Percentiles rank a stretch among this genome's conserved stretches.
phyloP scores from a whole-genome alignment of 1,140 invertebrate genomes.

The Calliopsis andreniformis region DNA sequence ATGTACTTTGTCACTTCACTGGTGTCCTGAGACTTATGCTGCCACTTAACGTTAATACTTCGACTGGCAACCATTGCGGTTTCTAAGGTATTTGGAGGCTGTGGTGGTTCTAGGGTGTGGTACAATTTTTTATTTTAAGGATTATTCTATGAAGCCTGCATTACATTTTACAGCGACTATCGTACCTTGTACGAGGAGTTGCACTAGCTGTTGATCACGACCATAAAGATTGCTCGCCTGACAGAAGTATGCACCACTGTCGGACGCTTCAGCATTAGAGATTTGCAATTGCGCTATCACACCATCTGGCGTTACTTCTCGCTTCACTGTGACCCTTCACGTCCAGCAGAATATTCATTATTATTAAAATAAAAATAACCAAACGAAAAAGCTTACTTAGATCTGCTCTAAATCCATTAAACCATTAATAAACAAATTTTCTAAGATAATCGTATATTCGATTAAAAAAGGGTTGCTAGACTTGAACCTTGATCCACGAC shows the following conservation, averaged over 20 bases:
- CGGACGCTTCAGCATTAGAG: constrained; percentile 86
- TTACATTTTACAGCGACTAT: not conserved
- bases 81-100: constrained; percentile 86
- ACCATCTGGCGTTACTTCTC: constrained; percentile 86
- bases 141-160: not conserved
- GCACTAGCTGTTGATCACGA: constrained; percentile 90
- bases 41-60: constrained; percentile 88
- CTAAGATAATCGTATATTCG: too few species aligned
- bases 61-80: constrained; percentile 87
- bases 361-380: not conserved
- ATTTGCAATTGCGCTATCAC: constrained; percentile 88
- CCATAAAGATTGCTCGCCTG: constrained; percentile 91
- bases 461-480: too few species aligned
- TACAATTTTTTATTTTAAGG: not conserved
- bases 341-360: constrained; percentile 27
- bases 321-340: constrained; percentile 85
- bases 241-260: constrained; percentile 92
- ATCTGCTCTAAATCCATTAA: too few species aligned
- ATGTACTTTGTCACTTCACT: constrained; percentile 88
- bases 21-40: constrained; percentile 85
- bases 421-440: too few species aligned
- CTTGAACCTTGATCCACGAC: too few species aligned
- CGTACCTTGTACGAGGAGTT: constrained; percentile 90
- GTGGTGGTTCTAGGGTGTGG: constrained; percentile 85
- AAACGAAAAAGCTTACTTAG: too few species aligned